Evolutionary conservation across 1,140 invertebrate genomes (phyloP).

Genomic region (Aethina tumida): DNA sequence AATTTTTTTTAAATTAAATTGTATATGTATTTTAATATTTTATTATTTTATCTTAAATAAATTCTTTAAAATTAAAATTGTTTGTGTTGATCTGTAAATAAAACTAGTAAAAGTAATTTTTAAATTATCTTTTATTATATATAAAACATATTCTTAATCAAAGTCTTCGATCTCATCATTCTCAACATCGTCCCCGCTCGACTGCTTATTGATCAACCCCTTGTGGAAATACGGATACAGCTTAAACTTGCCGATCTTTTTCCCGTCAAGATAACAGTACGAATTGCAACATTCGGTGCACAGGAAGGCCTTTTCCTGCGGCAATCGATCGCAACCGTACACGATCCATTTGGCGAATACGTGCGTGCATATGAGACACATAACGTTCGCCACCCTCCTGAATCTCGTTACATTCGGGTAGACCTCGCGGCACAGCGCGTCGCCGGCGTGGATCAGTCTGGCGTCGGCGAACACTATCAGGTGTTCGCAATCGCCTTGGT

Average conservation of each 20-base stretch:
- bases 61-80: too few relatives aligned
- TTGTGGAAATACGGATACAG: slow-evolving; percentile 44
- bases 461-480: slow-evolving; percentile 66
- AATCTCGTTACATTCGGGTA: slow-evolving; percentile 46
- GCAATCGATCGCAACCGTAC: slow-evolving; percentile 44
- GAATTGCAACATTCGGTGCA: slow-evolving; percentile 53
- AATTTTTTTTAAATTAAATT: too few relatives aligned
- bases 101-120: too few relatives aligned
- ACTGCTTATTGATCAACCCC: too few relatives aligned
- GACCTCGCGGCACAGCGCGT: slow-evolving; percentile 35
- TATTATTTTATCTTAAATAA: too few relatives aligned
- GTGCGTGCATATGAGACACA: slow-evolving; percentile 45
- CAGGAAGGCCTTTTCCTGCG: slow-evolving; percentile 55
- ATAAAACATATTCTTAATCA: too few relatives aligned
- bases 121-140: too few relatives aligned
- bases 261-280: slow-evolving; percentile 52
- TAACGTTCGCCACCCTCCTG: slow-evolving; percentile 27
- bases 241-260: slow-evolving; percentile 46
- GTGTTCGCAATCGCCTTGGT: slow-evolving; percentile 87
- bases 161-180: too few relatives aligned
- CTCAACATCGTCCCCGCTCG: too few relatives aligned
- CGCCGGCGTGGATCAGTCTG: slow-evolving; percentile 42
- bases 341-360: slow-evolving; percentile 49
- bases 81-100: too few relatives aligned
- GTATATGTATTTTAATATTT: too few relatives aligned